These are phyloP conservation scores for Calidris pygmaea DNA, from an alignment of 2,113 vertebrate species.

Conservation along the genomic window DNA sequence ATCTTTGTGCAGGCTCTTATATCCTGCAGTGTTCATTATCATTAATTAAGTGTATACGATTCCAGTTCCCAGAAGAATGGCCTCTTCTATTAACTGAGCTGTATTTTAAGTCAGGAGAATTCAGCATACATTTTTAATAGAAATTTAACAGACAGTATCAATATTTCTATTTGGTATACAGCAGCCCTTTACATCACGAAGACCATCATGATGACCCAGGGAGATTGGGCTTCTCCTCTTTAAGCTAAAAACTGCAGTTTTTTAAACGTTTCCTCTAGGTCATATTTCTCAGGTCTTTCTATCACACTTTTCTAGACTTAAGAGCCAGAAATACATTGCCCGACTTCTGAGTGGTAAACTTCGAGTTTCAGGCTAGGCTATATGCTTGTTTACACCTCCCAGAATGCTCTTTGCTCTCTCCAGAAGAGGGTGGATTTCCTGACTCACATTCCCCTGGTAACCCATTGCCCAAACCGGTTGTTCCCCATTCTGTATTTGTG, in stretches of 20 bases:
- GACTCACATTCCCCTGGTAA: slow-evolving; percentile 15
- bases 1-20: not conserved
- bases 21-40: not conserved
- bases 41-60: not conserved
- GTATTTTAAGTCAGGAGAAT: slow-evolving; percentile 24
- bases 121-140: slow-evolving; percentile 18
- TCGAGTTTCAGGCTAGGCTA: not conserved
- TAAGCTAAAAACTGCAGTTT: not conserved
- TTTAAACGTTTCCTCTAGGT: not conserved
- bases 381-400: not conserved
- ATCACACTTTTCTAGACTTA: not conserved
- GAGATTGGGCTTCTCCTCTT: not conserved
- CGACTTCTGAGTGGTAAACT: not conserved
- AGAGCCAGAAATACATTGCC: not conserved
- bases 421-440: slow-evolving; percentile 37
- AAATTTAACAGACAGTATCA: not conserved
- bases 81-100: not conserved
- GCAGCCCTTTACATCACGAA: not conserved
- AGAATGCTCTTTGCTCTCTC: not conserved
- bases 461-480: slow-evolving; percentile 26
- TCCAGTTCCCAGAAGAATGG: slow-evolving; percentile 9
- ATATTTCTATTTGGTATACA: not conserved
- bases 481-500: slow-evolving; percentile 7
- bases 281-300: not conserved
- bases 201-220: not conserved